phyloP scores from a whole-genome alignment of 2,888 invertebrate genomes.

The Neocrepidodera transversa region DNA sequence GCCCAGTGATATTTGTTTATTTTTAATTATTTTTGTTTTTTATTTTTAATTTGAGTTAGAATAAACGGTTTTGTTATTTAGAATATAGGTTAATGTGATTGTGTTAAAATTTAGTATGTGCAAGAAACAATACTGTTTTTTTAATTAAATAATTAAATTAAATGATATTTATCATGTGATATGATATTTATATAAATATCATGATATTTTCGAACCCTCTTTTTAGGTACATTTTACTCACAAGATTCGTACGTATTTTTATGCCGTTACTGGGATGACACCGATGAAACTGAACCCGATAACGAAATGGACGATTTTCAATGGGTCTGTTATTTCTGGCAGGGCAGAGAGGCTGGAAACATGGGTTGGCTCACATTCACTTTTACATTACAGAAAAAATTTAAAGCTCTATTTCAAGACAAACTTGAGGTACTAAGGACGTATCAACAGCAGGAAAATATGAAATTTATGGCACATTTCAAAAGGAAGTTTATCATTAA shows the following conservation, averaged over 20 bases:
- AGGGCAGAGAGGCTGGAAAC: conserved; percentile 94
- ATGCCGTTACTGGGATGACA: conserved; percentile 88
- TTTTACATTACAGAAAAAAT: conserved; percentile 92
- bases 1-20: no score
- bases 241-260: conserved; percentile 98
- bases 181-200: no score
- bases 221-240: conserved; percentile 81
- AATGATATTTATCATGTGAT: no score
- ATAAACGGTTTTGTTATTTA: no score
- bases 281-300: conserved; percentile 60
- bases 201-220: no score
- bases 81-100: no score
- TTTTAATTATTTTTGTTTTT: no score
- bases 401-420: conserved; percentile 85
- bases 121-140: no score
- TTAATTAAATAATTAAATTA: no score
- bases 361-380: conserved; percentile 99
- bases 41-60: no score
- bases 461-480: conserved; percentile 98
- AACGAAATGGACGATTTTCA: conserved; percentile 66
- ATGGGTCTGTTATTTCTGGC: conserved; percentile 99
- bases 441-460: conserved; percentile 98
- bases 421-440: conserved; percentile 92
- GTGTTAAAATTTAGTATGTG: no score
- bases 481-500: conserved; percentile 92